A percentile compares a stretch with the other conserved stretches of the same genome.
Conservation (phyloP, 1,140 invertebrate genomes). For the Antheraea mylitta region DNA sequence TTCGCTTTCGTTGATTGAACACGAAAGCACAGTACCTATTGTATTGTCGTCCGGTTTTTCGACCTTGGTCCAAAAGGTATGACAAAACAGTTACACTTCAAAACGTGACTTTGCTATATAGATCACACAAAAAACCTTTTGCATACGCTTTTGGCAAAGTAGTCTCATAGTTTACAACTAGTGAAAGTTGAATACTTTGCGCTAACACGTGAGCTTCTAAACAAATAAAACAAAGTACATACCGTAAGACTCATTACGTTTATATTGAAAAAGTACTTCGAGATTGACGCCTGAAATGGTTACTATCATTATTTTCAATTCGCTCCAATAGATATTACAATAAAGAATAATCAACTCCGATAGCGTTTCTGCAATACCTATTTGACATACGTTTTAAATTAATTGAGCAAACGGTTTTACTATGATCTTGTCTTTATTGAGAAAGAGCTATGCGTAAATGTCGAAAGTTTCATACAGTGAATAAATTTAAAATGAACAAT, state of each 20-base stretch:
- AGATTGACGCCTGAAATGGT: constrained; percentile 12
- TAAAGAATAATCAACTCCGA: constrained; percentile 27
- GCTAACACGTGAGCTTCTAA: constrained; percentile 14
- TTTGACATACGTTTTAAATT: constrained; percentile 19
- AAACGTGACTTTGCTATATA: constrained; percentile 50
- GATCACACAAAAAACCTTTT: constrained; percentile 53
- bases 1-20: constrained; percentile 64
- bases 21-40: constrained; percentile 53
- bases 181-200: constrained; percentile 51
- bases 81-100: constrained; percentile 21
- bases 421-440: background rate
- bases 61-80: constrained; percentile 53
- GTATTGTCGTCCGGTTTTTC: constrained; percentile 46
- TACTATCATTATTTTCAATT: constrained; percentile 32
- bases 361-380: constrained; percentile 13
- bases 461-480: background rate
- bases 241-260: constrained; percentile 1
- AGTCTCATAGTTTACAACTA: constrained; percentile 46
- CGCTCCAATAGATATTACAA: constrained; percentile 29
- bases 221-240: constrained; percentile 9
- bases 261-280: constrained; percentile 8
- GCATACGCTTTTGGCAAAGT: constrained; percentile 50
- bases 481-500: too few species aligned
- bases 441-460: background rate
- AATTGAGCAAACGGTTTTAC: constrained; percentile 15